Evolutionary conservation across 2,888 invertebrate species (phyloP), one percentile per base, ranked within the genome.

Genomic region (Anticlea derivata): DNA sequence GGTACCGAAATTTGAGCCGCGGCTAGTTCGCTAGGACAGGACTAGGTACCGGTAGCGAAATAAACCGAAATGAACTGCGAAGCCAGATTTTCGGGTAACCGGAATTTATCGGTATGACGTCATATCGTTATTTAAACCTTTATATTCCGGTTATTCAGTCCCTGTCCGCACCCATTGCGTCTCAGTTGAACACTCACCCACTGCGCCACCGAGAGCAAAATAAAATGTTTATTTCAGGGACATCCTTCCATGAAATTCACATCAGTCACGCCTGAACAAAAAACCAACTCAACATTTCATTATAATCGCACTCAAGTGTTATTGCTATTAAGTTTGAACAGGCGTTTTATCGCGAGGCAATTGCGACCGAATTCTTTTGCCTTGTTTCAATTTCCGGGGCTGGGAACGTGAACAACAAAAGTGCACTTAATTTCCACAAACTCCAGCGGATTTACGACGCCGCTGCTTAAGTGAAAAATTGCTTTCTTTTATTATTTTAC

Each of bases 341-440:
- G 57, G 55, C 59, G 41, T 54, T 59, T 48, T 50, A 45, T 46
- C 26, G 33, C 30, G 7, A 29, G 12, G 38, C 10, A 33, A 43
- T 52, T 24, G 24, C 13, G 34, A 43, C 52, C 46, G 47, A 68
- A 47, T 54, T 61, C 41, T 55, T 60, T 58, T 61, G 56, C 58
- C 55, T 60, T 64, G 60, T 65, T 59, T 62, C 54, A 62, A 59
- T 66, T 65, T 60, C 59, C 45, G 59, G 55, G 60, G 65, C 63
- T 58, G 58, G 63, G 61, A n/a, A 68, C 60, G 63, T 58, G 66
- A 75, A 73, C 71, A 78, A 70, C 76, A 78, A 75, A 73, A 75
- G 73, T 74, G 73, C 78, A 76, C 76, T 83, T 82, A 83, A 83
- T 80, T 77, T 75, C 68, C 63, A 74, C 68, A 69, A 78, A 80